A percentile compares a stretch with the other conserved stretches of the same genome.
phyloP scores from a whole-genome alignment of 2,113 vertebrate species.

The Anthoscopus minutus region DNA sequence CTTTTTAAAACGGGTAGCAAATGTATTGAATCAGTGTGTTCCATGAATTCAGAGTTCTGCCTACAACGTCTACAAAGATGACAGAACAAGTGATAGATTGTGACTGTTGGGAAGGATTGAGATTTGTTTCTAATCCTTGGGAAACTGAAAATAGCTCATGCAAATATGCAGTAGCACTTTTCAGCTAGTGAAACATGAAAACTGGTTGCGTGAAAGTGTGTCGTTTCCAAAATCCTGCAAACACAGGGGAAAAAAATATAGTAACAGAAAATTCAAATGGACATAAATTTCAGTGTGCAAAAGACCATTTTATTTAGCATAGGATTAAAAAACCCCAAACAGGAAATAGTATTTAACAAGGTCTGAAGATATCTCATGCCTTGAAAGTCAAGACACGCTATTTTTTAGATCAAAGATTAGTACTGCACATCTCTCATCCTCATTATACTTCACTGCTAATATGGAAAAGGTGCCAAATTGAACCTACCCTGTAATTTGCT shows the following conservation, averaged over 20 bases:
- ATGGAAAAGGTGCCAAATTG: background rate
- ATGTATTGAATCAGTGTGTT: background rate
- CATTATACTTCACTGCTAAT: background rate
- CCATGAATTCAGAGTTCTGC: background rate
- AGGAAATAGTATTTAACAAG: background rate
- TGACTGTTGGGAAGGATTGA: background rate
- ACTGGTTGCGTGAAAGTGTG: background rate
- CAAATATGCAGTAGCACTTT: background rate
- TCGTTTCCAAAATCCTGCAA: background rate
- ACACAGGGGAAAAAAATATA: fast-evolving
- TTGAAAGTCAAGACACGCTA: background rate
- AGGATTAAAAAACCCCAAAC: background rate
- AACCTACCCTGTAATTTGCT: background rate
- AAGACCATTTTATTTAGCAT: background rate
- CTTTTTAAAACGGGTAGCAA: background rate
- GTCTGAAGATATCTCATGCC: background rate
- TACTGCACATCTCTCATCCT: background rate
- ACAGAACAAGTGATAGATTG: background rate
- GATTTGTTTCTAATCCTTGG: background rate
- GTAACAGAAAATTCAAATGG: background rate
- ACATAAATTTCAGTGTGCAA: background rate
- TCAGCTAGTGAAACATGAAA: background rate
- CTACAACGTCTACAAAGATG: background rate
- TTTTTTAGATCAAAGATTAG: background rate
- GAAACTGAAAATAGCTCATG: background rate